Conservation (phyloP, 2,888 invertebrate genomes). For the Macaria liturata region DNA sequence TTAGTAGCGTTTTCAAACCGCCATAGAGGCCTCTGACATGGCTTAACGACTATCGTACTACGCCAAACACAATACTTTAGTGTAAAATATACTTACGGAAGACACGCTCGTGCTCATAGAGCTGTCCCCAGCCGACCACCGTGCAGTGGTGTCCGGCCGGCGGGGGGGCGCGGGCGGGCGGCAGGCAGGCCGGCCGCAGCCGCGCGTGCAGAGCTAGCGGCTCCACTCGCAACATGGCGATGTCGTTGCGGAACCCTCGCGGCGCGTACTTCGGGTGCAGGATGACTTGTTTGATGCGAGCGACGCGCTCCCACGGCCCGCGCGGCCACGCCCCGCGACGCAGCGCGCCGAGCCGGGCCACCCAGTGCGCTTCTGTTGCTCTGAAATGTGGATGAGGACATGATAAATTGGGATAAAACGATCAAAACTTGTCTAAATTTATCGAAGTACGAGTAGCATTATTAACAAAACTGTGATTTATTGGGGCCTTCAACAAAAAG, state of each 20-base stretch:
- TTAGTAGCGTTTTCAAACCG: too few species aligned
- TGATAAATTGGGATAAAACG: too few species aligned
- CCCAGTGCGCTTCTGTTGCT: slow-evolving; percentile 90
- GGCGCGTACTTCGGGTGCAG: slow-evolving; percentile 90
- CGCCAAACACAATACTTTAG: too few species aligned
- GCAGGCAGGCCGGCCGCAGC: slow-evolving; percentile 78
- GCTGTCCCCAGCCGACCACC: slow-evolving; percentile 92
- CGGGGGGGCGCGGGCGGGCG: slow-evolving; percentile 82
- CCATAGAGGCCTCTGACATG: too few species aligned
- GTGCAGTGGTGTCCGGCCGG: slow-evolving; percentile 88
- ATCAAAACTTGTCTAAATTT: too few species aligned
- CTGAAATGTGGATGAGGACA: slow-evolving; percentile 56
- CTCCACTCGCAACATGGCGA: slow-evolving; percentile 86
- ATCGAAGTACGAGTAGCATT: background rate
- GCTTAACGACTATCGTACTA: too few species aligned
- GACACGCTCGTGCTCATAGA: slow-evolving; percentile 90
- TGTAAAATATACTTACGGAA: slow-evolving; percentile 85
- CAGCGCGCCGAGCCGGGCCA: slow-evolving; percentile 89
- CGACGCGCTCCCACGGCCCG: slow-evolving; percentile 89
- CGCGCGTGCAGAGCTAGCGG: slow-evolving; percentile 81
- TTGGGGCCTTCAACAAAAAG: too few species aligned
- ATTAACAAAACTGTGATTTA: background rate
- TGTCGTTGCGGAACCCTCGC: slow-evolving; percentile 90
- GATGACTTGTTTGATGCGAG: slow-evolving; percentile 85
- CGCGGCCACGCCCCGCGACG: slow-evolving; percentile 88